Percentiles rank a stretch among this genome's conserved stretches.
Evolutionary conservation across 2,797 vertebrate species (phyloP).

Genomic region (Decapterus maruadsi): DNA sequence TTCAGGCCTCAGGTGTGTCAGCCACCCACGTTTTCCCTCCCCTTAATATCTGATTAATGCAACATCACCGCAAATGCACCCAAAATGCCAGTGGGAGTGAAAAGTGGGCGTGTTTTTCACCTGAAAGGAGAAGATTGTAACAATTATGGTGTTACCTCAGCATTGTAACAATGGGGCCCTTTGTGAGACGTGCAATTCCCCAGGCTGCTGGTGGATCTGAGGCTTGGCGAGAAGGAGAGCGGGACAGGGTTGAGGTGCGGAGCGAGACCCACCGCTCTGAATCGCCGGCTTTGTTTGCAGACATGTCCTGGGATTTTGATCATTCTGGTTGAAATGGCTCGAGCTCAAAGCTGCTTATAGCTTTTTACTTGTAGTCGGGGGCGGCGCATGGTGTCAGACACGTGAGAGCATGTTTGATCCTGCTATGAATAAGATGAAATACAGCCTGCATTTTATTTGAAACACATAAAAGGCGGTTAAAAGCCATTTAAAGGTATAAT

Average conservation of each 20-base stretch:
- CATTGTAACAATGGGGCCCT: constrained; percentile 71
- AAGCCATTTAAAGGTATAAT: background rate
- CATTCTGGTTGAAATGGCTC: constrained; percentile 63
- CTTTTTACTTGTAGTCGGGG: constrained; percentile 42
- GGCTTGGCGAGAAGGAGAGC: constrained; percentile 66
- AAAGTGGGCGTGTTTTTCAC: constrained; percentile 70
- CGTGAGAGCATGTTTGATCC: constrained; percentile 50
- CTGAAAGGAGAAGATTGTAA: constrained; percentile 79
- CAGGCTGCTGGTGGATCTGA: constrained; percentile 74
- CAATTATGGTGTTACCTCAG: constrained; percentile 79
- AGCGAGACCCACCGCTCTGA: constrained; percentile 68
- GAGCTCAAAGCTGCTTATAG: constrained; percentile 66
- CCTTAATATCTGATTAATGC: constrained; percentile 61
- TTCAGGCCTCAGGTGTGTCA: constrained; percentile 51
- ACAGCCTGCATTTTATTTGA: background rate
- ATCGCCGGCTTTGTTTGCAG: constrained; percentile 78
- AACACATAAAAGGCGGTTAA: background rate
- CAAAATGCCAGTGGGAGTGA: constrained; percentile 60
- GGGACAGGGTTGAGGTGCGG: constrained; percentile 69
- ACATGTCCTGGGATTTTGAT: constrained; percentile 77
- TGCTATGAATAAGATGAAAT: constrained; percentile 7
- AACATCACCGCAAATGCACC: constrained; percentile 56
- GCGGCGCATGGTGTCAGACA: constrained; percentile 44
- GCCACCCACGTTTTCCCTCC: constrained; percentile 41
- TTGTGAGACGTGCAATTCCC: constrained; percentile 72